phyloP scores from a whole-genome alignment of 2,888 invertebrate genomes.

The Hydrotaea cyrtoneurina region DNA sequence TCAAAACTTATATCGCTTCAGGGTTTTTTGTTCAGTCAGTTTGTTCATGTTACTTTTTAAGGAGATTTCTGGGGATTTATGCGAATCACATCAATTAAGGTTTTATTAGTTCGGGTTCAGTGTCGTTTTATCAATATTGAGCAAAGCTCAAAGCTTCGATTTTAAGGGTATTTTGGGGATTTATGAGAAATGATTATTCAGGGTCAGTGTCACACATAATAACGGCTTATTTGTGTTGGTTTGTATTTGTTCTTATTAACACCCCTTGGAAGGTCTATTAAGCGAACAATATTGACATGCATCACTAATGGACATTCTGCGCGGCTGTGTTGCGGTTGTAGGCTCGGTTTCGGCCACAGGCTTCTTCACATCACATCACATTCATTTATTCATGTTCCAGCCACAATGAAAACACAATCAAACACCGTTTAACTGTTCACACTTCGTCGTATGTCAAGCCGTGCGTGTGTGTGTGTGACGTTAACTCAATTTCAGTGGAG shows the following conservation, averaged over 20 bases:
- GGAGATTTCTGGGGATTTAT: background rate
- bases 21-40: background rate
- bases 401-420: slow-evolving; percentile 64
- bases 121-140: too few species aligned
- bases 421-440: slow-evolving; percentile 69
- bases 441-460: slow-evolving; percentile 64
- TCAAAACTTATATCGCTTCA: background rate
- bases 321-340: background rate
- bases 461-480: slow-evolving; percentile 59
- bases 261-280: background rate
- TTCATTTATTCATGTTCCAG: background rate
- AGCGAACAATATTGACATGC: background rate
- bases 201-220: background rate
- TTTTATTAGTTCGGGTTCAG: background rate
- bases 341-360: background rate
- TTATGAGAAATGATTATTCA: too few species aligned
- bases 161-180: too few species aligned
- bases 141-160: too few species aligned
- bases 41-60: slow-evolving; percentile 12
- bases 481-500: too few species aligned
- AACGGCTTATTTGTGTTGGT: slow-evolving; percentile 1
- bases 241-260: background rate
- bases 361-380: too few species aligned
- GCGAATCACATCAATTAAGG: background rate
- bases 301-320: background rate